A percentile compares a stretch with the other conserved stretches of the same genome.
These are phyloP conservation scores for Acomys russatus DNA, from an alignment of 2,797 vertebrate species.

Conservation along the genomic window DNA sequence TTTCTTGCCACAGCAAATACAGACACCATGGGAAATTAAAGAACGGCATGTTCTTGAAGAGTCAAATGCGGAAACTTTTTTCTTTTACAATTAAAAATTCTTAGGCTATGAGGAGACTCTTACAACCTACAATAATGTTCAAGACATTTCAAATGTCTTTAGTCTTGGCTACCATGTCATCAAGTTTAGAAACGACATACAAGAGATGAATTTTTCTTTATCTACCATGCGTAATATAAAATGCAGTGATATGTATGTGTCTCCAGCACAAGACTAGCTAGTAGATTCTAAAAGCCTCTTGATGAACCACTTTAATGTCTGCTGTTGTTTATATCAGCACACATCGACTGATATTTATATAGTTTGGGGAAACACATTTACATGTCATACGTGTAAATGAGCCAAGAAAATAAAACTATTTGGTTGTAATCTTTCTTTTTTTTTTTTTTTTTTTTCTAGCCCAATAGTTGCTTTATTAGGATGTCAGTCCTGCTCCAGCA, in stretches of 20 bases:
- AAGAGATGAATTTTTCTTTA: not conserved
- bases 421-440: too few species aligned
- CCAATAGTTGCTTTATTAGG: conserved; percentile 67
- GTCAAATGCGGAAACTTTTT: not conserved
- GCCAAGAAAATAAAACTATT: not conserved
- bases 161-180: not conserved
- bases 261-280: not conserved
- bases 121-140: not conserved
- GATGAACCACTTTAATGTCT: not conserved
- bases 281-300: not conserved
- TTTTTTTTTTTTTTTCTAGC: not conserved
- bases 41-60: not conserved
- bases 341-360: not conserved
- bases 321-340: not conserved
- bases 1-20: not conserved
- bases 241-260: not conserved
- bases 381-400: not conserved
- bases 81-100: not conserved
- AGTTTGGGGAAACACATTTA: not conserved
- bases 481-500: conserved; percentile 3
- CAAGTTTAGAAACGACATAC: not conserved
- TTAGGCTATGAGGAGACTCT: not conserved
- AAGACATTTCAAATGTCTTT: not conserved
- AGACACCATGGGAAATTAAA: not conserved
- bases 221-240: not conserved